phyloP scores from a whole-genome alignment of 2,797 vertebrate genomes.

The Tadarida brasiliensis region DNA sequence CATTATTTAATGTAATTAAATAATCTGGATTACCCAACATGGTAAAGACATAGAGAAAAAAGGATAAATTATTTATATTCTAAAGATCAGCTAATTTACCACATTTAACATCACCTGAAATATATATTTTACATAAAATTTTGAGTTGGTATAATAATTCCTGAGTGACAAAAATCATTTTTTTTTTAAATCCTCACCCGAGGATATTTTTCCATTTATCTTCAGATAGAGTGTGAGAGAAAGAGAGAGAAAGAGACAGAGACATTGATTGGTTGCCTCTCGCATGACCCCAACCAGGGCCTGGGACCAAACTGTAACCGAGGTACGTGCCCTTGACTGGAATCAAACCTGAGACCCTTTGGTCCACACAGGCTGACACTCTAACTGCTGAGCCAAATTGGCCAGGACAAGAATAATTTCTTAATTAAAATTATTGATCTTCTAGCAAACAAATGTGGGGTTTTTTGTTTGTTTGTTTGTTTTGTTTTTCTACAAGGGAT shows the following conservation, averaged over 20 bases:
- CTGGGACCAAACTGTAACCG: too few species aligned
- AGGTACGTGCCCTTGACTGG: too few species aligned
- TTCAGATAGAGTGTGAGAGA: too few species aligned
- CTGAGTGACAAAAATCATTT: conserved; percentile 19
- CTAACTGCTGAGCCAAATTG: too few species aligned
- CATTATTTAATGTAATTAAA: background rate
- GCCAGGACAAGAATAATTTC: conserved; percentile 23
- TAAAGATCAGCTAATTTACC: conserved; percentile 8
- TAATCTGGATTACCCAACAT: background rate
- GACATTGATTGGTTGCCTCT: too few species aligned
- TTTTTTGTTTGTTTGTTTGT: background rate
- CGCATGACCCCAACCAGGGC: too few species aligned
- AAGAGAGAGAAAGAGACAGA: too few species aligned
- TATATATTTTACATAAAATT: background rate
- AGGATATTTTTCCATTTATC: too few species aligned
- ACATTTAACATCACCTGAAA: background rate
- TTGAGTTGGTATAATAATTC: conserved; percentile 44
- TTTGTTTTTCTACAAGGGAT: conserved; percentile 63
- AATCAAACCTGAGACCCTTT: too few species aligned
- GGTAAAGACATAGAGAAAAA: background rate
- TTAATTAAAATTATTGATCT: conserved; percentile 21
- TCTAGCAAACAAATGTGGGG: background rate
- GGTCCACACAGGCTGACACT: too few species aligned
- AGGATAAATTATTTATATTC: background rate
- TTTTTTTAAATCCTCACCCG: too few species aligned